Conservation (phyloP, 2,113 vertebrate genomes). For the Colistium nudipinnis region DNA sequence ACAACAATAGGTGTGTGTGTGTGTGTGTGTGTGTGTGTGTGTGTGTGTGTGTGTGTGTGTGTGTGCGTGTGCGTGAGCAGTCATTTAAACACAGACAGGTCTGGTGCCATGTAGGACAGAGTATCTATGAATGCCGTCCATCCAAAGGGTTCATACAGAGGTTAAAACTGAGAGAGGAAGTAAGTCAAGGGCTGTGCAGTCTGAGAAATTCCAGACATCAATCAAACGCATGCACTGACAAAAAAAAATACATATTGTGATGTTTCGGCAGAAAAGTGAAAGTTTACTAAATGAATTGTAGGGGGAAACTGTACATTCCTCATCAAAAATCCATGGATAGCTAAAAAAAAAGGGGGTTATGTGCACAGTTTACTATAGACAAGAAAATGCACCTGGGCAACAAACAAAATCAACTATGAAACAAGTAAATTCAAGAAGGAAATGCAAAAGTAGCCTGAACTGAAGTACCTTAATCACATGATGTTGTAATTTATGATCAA, state of each 20-base stretch:
- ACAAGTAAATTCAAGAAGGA: not conserved
- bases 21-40: conserved; percentile 15
- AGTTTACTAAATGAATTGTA: conserved; percentile 3
- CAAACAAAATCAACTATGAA: not conserved
- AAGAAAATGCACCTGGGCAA: not conserved
- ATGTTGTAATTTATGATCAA: not conserved
- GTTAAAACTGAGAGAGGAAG: conserved; percentile 65
- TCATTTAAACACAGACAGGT: conserved; percentile 49
- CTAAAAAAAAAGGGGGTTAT: not conserved
- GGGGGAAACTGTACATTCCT: not conserved
- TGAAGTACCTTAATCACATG: not conserved
- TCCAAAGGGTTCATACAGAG: conserved; percentile 54
- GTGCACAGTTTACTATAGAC: not conserved
- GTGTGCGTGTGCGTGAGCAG: conserved; percentile 14
- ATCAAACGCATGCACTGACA: conserved; percentile 22
- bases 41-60: conserved; percentile 23
- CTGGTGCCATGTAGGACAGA: conserved; percentile 60
- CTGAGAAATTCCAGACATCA: conserved; percentile 56
- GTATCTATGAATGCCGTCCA: conserved; percentile 48
- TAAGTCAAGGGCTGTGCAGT: conserved; percentile 46
- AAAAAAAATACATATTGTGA: conserved; percentile 6
- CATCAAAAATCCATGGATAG: no score
- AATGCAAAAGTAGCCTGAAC: not conserved
- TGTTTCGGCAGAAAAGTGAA: not conserved
- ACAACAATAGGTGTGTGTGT: conserved; percentile 44